A percentile compares a stretch with the other conserved stretches of the same genome.
phyloP scores from a whole-genome alignment of 2,888 invertebrate species.

The Sphaerophoria rueppellii region DNA sequence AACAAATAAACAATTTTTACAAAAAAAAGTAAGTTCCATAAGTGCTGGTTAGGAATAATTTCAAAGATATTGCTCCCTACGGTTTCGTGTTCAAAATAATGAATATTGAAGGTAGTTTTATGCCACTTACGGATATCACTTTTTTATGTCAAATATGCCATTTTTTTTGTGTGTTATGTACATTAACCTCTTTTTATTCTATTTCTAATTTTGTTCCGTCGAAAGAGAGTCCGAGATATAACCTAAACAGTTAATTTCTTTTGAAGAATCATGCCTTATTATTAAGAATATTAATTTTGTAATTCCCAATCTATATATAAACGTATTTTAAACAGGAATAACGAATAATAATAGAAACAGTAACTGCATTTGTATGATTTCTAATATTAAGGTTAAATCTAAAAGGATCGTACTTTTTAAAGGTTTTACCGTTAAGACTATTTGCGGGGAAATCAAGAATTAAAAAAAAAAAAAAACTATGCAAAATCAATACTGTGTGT shows the following conservation, averaged over 20 bases:
- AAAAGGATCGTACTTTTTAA: slow-evolving; percentile 28
- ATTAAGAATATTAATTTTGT: slow-evolving; percentile 12
- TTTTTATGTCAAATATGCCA: not conserved
- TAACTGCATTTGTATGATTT: not conserved
- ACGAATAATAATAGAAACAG: slow-evolving; percentile 56
- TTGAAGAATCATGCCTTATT: not conserved
- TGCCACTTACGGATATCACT: too few relatives aligned
- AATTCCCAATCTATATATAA: slow-evolving; percentile 39
- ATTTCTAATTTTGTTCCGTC: slow-evolving; percentile 5
- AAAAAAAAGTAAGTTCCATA: too few relatives aligned
- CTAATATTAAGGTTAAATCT: slow-evolving; percentile 24
- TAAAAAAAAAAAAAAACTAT: slow-evolving; percentile 65
- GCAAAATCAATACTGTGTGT: slow-evolving; percentile 66
- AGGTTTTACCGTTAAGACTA: slow-evolving; percentile 59
- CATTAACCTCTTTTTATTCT: not conserved
- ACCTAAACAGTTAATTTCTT: not conserved
- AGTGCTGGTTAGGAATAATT: too few relatives aligned
- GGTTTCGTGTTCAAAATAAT: too few relatives aligned
- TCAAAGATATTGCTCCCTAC: too few relatives aligned
- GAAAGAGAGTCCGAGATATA: slow-evolving; percentile 4
- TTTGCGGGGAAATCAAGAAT: slow-evolving; percentile 49
- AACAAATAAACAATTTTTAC: too few relatives aligned
- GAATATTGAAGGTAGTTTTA: too few relatives aligned
- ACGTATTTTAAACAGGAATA: not conserved
- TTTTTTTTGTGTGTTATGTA: not conserved